Percentiles rank a stretch among this genome's conserved stretches.
Evolutionary conservation across 2,888 invertebrate genomes (phyloP).

Genomic region (Alloscopus bannaensis): DNA sequence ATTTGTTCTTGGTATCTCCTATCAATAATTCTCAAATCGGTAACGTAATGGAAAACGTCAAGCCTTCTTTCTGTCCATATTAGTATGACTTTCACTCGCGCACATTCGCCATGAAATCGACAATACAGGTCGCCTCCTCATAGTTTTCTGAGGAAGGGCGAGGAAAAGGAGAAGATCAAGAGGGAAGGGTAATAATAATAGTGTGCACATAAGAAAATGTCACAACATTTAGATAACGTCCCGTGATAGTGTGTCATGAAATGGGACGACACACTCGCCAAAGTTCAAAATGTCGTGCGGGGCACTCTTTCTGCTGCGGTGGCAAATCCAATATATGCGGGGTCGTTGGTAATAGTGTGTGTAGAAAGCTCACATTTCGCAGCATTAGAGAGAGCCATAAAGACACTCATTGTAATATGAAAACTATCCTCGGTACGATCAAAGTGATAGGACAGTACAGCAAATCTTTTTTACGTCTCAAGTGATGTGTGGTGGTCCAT

Average conservation of each 20-base stretch:
- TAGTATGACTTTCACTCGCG: no score
- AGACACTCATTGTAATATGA: conserved; percentile 22
- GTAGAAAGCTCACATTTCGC: conserved; percentile 48
- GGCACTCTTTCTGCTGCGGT: conserved; percentile 32
- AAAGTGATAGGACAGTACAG: conserved; percentile 41
- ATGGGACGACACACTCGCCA: conserved; percentile 46
- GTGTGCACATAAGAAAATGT: conserved; percentile 46
- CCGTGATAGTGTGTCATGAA: conserved; percentile 52
- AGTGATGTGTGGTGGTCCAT: not conserved
- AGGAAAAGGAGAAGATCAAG: not conserved
- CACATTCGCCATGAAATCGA: no score
- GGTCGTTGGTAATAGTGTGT: not conserved
- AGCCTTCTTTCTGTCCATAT: no score
- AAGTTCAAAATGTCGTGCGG: conserved; percentile 55
- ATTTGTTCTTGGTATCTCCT: no score
- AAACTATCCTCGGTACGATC: conserved; percentile 32
- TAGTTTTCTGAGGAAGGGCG: conserved; percentile 15
- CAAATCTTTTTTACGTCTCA: no score
- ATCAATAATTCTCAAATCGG: conserved; percentile 6
- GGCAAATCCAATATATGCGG: conserved; percentile 18
- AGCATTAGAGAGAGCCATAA: conserved; percentile 29
- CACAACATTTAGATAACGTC: conserved; percentile 62
- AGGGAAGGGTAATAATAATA: conserved; percentile 27
- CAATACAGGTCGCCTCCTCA: no score
- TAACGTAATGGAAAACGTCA: no score